A percentile compares a stretch with the other conserved stretches of the same genome.
Evolutionary conservation across 2,888 invertebrate species (phyloP).

Genomic region (Laothoe populi): DNA sequence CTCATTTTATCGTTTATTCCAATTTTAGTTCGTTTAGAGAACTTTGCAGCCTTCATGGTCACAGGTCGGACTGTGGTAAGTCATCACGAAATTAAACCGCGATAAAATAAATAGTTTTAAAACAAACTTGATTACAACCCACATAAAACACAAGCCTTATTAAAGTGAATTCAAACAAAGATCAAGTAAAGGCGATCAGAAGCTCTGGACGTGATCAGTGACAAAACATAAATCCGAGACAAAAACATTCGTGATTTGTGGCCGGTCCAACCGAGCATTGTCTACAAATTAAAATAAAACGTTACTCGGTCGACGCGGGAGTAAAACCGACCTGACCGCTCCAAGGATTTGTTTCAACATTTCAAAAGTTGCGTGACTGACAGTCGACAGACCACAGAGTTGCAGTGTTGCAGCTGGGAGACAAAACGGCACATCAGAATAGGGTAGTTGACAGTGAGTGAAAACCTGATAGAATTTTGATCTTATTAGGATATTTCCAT

Average conservation of each 20-base stretch:
- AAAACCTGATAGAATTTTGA: no score
- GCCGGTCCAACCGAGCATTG: conserved; percentile 23
- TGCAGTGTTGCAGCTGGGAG: no score
- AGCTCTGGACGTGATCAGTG: conserved; percentile 7
- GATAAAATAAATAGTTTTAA: not conserved
- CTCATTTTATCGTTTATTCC: no score
- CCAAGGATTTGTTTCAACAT: conserved; percentile 33
- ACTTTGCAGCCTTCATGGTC: no score
- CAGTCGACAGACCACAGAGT: conserved; percentile 47
- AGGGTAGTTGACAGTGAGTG: no score
- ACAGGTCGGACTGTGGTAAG: no score
- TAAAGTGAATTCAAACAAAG: conserved; percentile 6
- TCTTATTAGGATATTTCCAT: no score
- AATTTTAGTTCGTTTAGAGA: no score
- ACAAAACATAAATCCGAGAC: conserved; percentile 23
- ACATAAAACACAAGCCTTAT: not conserved
- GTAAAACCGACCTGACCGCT: conserved; percentile 27
- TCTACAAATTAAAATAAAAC: conserved; percentile 24
- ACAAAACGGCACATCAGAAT: conserved; percentile 43
- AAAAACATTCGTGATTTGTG: conserved; percentile 20
- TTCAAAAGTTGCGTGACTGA: conserved; percentile 34
- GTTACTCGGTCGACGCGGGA: conserved; percentile 6
- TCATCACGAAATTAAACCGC: no score
- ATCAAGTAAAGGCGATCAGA: conserved; percentile 15
- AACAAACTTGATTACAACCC: no score